Conservation (phyloP, 2,113 vertebrate species). For the Poicephalus meyeri region DNA sequence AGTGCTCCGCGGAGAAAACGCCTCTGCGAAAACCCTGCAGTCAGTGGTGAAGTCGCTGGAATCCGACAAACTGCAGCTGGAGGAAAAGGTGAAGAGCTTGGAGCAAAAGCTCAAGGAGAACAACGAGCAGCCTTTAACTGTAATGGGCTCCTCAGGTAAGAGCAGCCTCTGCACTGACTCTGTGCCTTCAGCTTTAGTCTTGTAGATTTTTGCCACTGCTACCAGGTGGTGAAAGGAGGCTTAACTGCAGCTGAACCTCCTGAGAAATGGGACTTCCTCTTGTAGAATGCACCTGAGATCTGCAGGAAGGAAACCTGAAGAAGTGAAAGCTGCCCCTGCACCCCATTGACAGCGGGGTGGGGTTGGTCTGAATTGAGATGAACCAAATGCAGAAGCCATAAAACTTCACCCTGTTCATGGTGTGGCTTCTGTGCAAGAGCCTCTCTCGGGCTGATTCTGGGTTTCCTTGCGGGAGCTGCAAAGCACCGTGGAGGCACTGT, state of each 20-base stretch:
- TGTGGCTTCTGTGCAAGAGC: not conserved
- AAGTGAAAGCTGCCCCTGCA: fast-evolving
- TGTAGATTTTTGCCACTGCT: not conserved
- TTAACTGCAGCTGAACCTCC: not conserved
- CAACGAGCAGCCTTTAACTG: slow-evolving; percentile 66
- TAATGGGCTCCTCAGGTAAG: slow-evolving; percentile 71
- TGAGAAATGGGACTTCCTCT: not conserved
- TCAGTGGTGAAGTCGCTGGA: slow-evolving; percentile 84
- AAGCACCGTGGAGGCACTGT: not conserved
- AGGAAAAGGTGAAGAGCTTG: slow-evolving; percentile 84
- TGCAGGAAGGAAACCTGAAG: not conserved
- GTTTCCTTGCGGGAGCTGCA: not conserved
- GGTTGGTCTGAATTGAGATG: not conserved
- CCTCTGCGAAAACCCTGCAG: slow-evolving; percentile 83
- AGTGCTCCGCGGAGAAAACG: slow-evolving; percentile 81
- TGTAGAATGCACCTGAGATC: not conserved
- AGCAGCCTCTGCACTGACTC: not conserved
- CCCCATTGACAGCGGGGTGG: fast-evolving
- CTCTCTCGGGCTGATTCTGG: not conserved
- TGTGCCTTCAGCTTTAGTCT: not conserved
- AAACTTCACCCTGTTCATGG: not conserved
- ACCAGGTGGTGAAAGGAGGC: not conserved
- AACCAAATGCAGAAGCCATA: not conserved
- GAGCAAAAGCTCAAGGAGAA: slow-evolving; percentile 83
- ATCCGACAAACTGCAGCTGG: slow-evolving; percentile 85